A percentile compares a stretch with the other conserved stretches of the same genome.
phyloP scores from a whole-genome alignment of 2,113 vertebrate species.

The Sylvietta virens region DNA sequence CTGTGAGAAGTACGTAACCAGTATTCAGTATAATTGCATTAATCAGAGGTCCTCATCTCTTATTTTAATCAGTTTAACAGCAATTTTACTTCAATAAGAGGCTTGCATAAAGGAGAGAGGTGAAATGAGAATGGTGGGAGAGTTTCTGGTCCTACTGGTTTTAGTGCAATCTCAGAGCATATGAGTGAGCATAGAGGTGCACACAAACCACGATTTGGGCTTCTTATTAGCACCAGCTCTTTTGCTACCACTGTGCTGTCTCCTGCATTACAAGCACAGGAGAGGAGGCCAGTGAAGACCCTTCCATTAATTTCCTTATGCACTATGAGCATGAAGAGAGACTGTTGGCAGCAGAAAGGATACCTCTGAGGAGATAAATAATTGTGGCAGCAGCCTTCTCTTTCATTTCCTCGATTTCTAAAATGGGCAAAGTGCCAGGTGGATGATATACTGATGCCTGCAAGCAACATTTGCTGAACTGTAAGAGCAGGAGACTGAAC shows the following conservation, averaged over 20 bases:
- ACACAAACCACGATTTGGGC: not conserved
- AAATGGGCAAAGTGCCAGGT: not conserved
- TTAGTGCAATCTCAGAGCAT: not conserved
- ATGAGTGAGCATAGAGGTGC: fast-evolving
- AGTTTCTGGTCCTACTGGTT: not conserved
- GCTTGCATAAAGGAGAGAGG: not conserved
- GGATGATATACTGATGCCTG: not conserved
- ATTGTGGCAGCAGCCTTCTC: not conserved
- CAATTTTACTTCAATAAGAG: not conserved
- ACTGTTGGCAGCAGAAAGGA: not conserved
- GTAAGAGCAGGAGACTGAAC: not conserved
- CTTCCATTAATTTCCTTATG: not conserved
- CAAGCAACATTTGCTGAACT: not conserved
- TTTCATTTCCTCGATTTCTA: not conserved
- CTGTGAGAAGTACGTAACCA: not conserved
- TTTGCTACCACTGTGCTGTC: not conserved
- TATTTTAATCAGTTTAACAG: not conserved
- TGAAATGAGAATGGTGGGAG: not conserved
- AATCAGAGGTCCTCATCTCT: not conserved
- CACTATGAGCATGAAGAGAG: not conserved
- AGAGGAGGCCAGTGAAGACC: not conserved
- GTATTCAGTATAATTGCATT: not conserved
- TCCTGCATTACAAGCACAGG: not conserved
- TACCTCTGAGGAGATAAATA: not conserved
- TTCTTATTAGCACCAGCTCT: not conserved